These are phyloP conservation scores for Dicaeum eximium DNA, from an alignment of 2,113 vertebrate species.

Conservation along the genomic window DNA sequence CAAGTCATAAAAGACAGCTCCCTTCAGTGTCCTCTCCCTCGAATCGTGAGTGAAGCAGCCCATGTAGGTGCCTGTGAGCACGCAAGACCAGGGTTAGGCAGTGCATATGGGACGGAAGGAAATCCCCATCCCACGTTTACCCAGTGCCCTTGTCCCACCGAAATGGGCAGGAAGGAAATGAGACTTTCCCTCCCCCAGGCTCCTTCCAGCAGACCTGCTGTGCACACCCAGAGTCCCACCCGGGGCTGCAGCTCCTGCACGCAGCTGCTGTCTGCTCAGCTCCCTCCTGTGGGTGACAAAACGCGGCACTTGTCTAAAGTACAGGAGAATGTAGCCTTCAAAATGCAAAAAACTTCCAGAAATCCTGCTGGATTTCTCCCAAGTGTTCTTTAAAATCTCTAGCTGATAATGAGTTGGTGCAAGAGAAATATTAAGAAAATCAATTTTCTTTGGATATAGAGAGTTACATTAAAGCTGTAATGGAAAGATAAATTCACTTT, in stretches of 20 bases:
- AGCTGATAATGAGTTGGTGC: not conserved
- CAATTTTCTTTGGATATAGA: not conserved
- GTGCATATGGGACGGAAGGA: accelerated
- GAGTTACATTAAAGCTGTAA: not conserved
- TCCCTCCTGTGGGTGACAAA: not conserved
- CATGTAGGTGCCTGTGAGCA: slow-evolving; percentile 79
- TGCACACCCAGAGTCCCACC: not conserved
- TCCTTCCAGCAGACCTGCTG: not conserved
- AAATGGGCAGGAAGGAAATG: not conserved
- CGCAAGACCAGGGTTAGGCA: not conserved
- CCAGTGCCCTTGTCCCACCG: accelerated
- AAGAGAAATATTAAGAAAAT: slow-evolving; percentile 21
- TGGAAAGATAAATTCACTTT: slow-evolving; percentile 24
- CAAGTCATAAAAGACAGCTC: slow-evolving; percentile 91
- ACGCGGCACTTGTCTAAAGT: accelerated
- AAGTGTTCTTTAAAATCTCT: not conserved
- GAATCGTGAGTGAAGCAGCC: slow-evolving; percentile 88
- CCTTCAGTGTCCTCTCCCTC: slow-evolving; percentile 85
- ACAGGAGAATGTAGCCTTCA: not conserved
- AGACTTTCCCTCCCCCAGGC: not conserved
- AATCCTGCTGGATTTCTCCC: not conserved
- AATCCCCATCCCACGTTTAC: accelerated
- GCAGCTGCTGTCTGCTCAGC: accelerated
- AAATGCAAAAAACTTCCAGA: not conserved
- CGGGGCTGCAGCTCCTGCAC: accelerated